Conservation (phyloP, 2,888 invertebrate species). For the Hermodice carunculata region DNA sequence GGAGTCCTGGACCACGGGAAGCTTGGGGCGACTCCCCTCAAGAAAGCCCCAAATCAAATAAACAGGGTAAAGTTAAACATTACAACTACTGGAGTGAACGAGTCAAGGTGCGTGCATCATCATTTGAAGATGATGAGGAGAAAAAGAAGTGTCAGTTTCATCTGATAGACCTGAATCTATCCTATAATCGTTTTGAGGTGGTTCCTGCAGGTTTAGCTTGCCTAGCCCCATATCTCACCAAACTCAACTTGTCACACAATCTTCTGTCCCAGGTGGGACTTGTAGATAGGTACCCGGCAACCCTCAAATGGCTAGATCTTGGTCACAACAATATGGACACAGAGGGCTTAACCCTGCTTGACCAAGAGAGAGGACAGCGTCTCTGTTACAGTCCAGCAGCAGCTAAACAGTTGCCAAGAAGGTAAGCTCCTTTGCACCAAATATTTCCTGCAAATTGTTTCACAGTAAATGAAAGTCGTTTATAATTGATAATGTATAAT, state of each 20-base stretch:
- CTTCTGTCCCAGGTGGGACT: slow-evolving; percentile 81
- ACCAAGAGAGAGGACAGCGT: too few species aligned
- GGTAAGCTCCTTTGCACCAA: too few species aligned
- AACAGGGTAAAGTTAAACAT: slow-evolving; percentile 23
- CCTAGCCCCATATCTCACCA: slow-evolving; percentile 85
- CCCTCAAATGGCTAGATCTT: slow-evolving; percentile 90
- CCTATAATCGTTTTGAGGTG: slow-evolving; percentile 90
- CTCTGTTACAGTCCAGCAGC: too few species aligned
- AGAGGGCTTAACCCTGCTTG: background rate
- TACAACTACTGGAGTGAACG: slow-evolving; percentile 36
- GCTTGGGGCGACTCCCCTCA: background rate
- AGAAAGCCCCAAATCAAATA: background rate
- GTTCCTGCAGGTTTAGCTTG: slow-evolving; percentile 93
- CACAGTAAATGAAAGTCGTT: too few species aligned
- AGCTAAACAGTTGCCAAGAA: too few species aligned
- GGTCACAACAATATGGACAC: slow-evolving; percentile 86
- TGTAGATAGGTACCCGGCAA: slow-evolving; percentile 90
- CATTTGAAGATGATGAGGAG: slow-evolving; percentile 3
- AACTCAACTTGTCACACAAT: slow-evolving; percentile 93
- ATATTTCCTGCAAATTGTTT: too few species aligned
- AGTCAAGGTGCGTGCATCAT: slow-evolving; percentile 16
- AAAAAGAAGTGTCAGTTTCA: slow-evolving; percentile 45
- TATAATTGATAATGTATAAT: too few species aligned
- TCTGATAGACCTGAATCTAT: slow-evolving; percentile 83
- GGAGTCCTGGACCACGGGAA: slow-evolving; percentile 5